Percentiles rank a stretch among this genome's conserved stretches.
Evolutionary conservation across 2,888 invertebrate genomes (phyloP).

Genomic region (Seira musarum): DNA sequence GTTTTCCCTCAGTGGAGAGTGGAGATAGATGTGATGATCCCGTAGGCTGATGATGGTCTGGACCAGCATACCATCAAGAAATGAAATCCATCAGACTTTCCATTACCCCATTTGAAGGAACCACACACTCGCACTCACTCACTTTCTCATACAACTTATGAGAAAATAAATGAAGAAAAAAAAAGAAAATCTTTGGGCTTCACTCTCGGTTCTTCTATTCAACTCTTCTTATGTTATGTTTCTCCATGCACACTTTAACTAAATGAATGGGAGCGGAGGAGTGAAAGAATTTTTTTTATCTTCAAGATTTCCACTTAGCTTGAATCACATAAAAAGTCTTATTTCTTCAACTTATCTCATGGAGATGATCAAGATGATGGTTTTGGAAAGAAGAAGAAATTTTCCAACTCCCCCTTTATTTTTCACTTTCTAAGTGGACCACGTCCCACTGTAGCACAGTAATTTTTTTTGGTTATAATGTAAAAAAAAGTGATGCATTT

Average conservation of each 20-base stretch:
- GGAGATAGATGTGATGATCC: conserved; percentile 3
- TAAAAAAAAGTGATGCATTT: no score
- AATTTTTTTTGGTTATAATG: no score
- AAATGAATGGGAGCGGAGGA: conserved; percentile 6
- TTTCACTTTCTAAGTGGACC: no score
- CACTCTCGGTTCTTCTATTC: not conserved
- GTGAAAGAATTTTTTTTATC: conserved; percentile 11
- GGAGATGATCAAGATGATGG: conserved; percentile 3
- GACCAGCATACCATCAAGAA: conserved; percentile 37
- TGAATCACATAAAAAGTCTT: conserved; percentile 8
- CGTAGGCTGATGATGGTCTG: conserved; percentile 36
- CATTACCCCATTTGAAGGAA: conserved; percentile 24
- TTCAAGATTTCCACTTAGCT: conserved; percentile 12
- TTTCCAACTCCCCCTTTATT: no score
- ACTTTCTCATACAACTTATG: not conserved
- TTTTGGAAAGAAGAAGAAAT: conserved; percentile 5
- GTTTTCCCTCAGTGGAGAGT: not conserved
- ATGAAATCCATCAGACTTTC: conserved; percentile 49
- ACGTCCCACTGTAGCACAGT: no score
- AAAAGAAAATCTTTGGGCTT: no score
- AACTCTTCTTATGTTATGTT: not conserved
- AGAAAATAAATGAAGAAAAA: no score
- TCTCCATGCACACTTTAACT: not conserved
- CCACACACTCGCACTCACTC: not conserved
- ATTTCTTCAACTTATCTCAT: not conserved